Evolutionary conservation across 2,888 invertebrate genomes (phyloP), one percentile per base, ranked within the genome.

Genomic region (Kuschelorhynchus macadamiae): DNA sequence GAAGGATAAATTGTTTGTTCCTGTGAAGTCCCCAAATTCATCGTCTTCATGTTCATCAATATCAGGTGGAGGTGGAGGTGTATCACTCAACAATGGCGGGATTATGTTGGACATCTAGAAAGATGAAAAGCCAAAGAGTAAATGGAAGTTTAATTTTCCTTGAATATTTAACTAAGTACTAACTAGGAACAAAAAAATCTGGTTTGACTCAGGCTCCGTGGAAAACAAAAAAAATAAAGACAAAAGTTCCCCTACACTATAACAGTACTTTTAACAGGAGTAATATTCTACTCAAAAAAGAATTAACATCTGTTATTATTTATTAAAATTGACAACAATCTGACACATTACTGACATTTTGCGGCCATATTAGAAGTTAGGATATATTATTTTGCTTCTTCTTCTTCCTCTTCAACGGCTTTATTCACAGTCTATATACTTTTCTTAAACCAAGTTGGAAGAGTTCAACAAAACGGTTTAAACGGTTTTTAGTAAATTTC

Each of bases 21-120:
- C 86, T 81, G 87, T 85, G 82, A 88, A 89, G 77, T 88, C 88
- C 41, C 87, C 88, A 84, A 89, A 89, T 79, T 88, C 88, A 82
- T 88, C 88, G 63, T 83, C 82, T 21, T 84, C 85, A 52, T 85
- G 85, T 69, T 85, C 83, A 50, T 78, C 81, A 56, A 79, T 78
- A 57, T 80, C 79, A 68, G 85, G 84, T 72, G 87, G 86, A 41
- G 88, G 88, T 60, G 88, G 88, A 61, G 88, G 88, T 47, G 88
- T 85, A 77, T 85, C 86, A 76, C 87, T 86, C 67, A 88, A 79
- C 65, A 87, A 81, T 68, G 87, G 87, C 72, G 88, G 88, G 76
- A 88, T 86, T 78, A 85, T 81, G 74, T 83, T 84, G 71, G 84
- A 82, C 85, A 85, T 84, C 75, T 80, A 71, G 12, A 73, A 70